phyloP scores from a whole-genome alignment of 2,797 vertebrate genomes.

The Onychomys arenicola region DNA sequence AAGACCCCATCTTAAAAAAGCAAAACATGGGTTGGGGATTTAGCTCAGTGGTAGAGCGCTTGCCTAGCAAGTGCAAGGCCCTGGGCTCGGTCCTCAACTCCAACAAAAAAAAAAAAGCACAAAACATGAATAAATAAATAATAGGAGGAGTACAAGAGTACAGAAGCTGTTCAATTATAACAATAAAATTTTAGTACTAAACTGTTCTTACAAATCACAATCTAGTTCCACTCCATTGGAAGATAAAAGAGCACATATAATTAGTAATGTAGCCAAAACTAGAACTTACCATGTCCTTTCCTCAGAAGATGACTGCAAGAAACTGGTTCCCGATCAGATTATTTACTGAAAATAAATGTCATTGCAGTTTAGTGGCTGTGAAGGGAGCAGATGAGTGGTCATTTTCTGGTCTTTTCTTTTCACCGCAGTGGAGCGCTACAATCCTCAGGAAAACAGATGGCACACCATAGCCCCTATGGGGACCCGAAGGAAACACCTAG shows the following conservation, averaged over 20 bases:
- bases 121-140: background rate
- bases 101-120: background rate
- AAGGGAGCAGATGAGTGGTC: background rate
- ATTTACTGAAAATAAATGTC: background rate
- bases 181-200: background rate
- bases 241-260: background rate
- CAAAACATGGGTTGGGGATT: no score
- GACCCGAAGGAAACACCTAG: slow-evolving; percentile 97
- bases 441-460: slow-evolving; percentile 99
- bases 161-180: background rate
- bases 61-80: no score
- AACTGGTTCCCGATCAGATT: background rate
- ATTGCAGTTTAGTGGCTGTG: background rate
- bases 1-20: background rate
- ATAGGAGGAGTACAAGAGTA: background rate
- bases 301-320: background rate
- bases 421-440: slow-evolving; percentile 94
- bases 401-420: slow-evolving; percentile 11
- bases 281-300: background rate
- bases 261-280: background rate
- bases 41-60: no score
- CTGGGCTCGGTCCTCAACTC: no score
- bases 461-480: slow-evolving; percentile 99
- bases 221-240: background rate
- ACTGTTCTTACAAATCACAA: background rate